Percentiles rank a stretch among this genome's conserved stretches.
Evolutionary conservation across 2,888 invertebrate species (phyloP).

Genomic region (Andrena flavipes): DNA sequence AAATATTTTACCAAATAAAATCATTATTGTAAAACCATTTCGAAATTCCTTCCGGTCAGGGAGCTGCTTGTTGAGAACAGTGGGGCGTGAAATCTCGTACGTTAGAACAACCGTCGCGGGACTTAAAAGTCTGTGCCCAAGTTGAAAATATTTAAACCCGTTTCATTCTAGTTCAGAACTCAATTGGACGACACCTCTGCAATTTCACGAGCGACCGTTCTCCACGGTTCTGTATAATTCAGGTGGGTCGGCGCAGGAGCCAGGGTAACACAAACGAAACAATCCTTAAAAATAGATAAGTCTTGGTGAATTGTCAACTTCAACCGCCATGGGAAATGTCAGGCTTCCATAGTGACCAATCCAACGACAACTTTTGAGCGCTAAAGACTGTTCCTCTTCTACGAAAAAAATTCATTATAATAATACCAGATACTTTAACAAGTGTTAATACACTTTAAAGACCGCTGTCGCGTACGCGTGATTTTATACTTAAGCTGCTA

Average conservation of each 20-base stretch:
- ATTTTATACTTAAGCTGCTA: no score
- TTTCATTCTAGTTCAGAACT: constrained; percentile 5
- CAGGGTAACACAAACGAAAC: constrained; percentile 8
- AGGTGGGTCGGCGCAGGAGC: neutral
- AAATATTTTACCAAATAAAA: neutral
- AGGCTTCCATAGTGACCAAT: neutral
- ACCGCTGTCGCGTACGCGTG: no score
- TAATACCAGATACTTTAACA: neutral
- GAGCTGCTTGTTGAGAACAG: neutral
- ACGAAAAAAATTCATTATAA: neutral
- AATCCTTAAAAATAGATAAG: constrained; percentile 20
- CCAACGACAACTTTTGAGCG: neutral
- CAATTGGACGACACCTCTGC: neutral
- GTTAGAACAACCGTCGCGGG: constrained; percentile 6
- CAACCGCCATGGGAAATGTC: neutral
- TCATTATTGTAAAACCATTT: neutral
- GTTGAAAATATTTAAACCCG: constrained; percentile 19
- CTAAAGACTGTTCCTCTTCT: neutral
- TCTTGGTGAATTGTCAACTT: neutral
- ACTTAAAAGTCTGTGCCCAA: neutral
- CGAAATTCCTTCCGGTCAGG: neutral
- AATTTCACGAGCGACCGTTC: constrained; percentile 1
- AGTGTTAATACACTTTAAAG: no score
- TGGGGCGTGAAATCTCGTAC: constrained; percentile 1
- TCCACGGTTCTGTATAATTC: constrained; percentile 14